Evolutionary conservation across 2,888 invertebrate species (phyloP).

Genomic region (Zeuzera pyrina): DNA sequence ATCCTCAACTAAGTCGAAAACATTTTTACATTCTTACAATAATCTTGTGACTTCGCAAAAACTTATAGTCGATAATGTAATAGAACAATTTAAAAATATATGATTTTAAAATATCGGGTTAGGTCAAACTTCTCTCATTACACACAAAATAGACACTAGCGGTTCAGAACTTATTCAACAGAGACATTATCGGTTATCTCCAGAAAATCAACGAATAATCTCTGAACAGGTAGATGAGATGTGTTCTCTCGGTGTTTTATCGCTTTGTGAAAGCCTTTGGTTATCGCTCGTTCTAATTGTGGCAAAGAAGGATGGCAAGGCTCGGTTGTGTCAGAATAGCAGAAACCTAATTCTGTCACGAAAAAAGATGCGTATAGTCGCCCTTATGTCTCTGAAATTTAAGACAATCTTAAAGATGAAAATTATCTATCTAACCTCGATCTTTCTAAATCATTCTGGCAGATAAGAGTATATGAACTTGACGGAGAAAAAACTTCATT

Average conservation of each 20-base stretch:
- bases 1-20: neutral
- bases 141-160: slow-evolving; percentile 19
- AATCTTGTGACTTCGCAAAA: neutral
- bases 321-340: slow-evolving; percentile 19
- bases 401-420: slow-evolving; percentile 21
- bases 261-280: slow-evolving; percentile 21
- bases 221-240: neutral
- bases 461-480: neutral
- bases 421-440: slow-evolving; percentile 17
- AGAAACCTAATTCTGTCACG: slow-evolving; percentile 10
- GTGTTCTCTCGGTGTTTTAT: slow-evolving; percentile 11
- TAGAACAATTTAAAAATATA: slow-evolving; percentile 12
- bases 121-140: slow-evolving; percentile 14
- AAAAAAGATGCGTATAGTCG: slow-evolving; percentile 12
- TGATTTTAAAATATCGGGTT: slow-evolving; percentile 14
- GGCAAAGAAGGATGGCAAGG: slow-evolving; percentile 18
- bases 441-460: slow-evolving; percentile 10
- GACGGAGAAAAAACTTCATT: neutral
- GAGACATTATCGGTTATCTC: slow-evolving; percentile 12
- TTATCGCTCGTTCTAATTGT: slow-evolving; percentile 16
- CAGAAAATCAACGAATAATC: neutral
- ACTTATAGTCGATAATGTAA: slow-evolving; percentile 8
- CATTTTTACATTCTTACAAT: neutral
- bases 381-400: slow-evolving; percentile 19
- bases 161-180: slow-evolving; percentile 18